Base-by-base conservation (phyloP, 1,140 invertebrate species). In the Uloborus diversus region DNA sequence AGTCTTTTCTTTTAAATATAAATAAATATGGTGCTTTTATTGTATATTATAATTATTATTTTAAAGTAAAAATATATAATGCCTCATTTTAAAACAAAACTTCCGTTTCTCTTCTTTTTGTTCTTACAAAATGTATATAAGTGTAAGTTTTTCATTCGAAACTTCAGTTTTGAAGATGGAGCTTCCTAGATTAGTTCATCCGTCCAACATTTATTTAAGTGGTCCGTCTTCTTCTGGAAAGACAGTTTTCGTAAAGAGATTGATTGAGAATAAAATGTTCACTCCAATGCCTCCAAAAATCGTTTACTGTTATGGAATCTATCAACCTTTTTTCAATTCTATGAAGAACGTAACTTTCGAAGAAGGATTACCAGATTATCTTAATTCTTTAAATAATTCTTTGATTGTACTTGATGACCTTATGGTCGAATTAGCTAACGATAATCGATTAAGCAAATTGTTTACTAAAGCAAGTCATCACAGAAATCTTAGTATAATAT, bases 391-490 rank as follows among this genome's bases (percentile, higher is more conserved):
- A n/a, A 14, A 53, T 17, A 33, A 64, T 32, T n/a, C 57, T 27
- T 14, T 85, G 23, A 62, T 85, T 11, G 81, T 85, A 28, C 86
- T 88, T 49, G 85, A 87, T 83, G 86, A 88, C 83, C 70, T 87
- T 5, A 87, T 87, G 85, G 82, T 83, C 32, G 85, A 88, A 32
- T 51, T 65, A 13, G 57, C 20, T 80, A 83, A 83, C 30, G 84
- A 86, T 82, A 82, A 81, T 28, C 75, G 81, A 1, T 75, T 87
- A 65, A 84, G 85, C 1, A 85, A 87, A 82, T 82, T 88, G n/a
- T 87, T 87, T 81, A 86, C 86, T 9, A 86, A 88, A 84, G 84
- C 84, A 9, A 85, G 83, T 82, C 84, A 87, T 83, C 83, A 85
- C 75, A 68, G 84, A 71, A 87, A 87, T 78, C 71, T 87, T n/a